Evolutionary conservation across 2,888 invertebrate species (phyloP).

Genomic region (Caenorhabditis becei): DNA sequence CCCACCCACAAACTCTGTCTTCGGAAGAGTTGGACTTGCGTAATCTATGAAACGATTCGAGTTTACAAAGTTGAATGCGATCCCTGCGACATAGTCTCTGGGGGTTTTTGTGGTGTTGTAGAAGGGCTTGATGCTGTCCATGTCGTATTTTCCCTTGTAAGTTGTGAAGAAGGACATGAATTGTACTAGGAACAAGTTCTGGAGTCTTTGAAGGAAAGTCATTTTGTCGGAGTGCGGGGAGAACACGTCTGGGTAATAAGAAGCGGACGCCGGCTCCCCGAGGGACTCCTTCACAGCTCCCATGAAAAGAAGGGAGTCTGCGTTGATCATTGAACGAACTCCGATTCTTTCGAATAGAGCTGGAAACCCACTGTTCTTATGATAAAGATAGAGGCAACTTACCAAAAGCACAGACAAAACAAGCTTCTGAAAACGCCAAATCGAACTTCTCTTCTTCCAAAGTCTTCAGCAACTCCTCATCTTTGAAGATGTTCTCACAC

Average conservation of each 20-base stretch:
- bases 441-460: slow-evolving; percentile 49
- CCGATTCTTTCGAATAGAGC: slow-evolving; percentile 51
- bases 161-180: background rate
- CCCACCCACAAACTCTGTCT: slow-evolving; percentile 59
- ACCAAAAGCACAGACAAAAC: slow-evolving; percentile 43
- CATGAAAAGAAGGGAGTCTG: slow-evolving; percentile 46
- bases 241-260: slow-evolving; percentile 25
- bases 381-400: too few relatives aligned
- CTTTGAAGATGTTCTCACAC: slow-evolving; percentile 28
- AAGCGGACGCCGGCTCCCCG: slow-evolving; percentile 23
- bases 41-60: slow-evolving; percentile 44
- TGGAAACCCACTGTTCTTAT: too few relatives aligned
- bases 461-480: slow-evolving; percentile 23
- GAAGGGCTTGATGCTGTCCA: background rate
- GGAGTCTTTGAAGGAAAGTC: slow-evolving; percentile 5
- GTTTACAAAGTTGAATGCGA: slow-evolving; percentile 38
- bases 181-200: background rate
- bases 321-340: slow-evolving; percentile 33
- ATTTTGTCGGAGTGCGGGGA: slow-evolving; percentile 11
- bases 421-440: slow-evolving; percentile 44
- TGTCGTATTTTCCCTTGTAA: background rate
- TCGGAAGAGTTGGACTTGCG: slow-evolving; percentile 54
- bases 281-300: slow-evolving; percentile 6
- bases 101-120: background rate
- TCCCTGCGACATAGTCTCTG: background rate